Evolutionary conservation across 2,797 vertebrate genomes (phyloP).

Genomic region (Valencia hispanica): DNA sequence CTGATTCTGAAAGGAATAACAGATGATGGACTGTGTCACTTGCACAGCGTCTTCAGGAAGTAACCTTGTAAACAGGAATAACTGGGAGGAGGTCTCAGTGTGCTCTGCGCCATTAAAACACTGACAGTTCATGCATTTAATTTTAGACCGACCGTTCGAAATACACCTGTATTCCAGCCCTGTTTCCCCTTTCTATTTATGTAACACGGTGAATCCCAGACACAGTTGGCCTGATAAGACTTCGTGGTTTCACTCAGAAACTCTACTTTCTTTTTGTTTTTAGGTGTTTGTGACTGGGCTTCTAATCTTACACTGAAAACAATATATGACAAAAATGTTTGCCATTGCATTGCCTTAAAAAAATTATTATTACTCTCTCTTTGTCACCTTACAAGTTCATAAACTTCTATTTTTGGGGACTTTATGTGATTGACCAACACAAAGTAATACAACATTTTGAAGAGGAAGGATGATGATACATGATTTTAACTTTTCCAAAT

Average conservation of each 20-base stretch:
- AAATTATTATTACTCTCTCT: background rate
- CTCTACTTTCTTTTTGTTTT: background rate
- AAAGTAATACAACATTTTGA: background rate
- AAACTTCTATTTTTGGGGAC: background rate
- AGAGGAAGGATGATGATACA: background rate
- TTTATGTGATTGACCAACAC: background rate
- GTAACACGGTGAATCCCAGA: conserved; percentile 15
- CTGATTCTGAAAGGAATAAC: conserved; percentile 62
- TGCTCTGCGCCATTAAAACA: conserved; percentile 42
- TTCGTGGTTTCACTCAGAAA: background rate
- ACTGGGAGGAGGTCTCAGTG: conserved; percentile 55
- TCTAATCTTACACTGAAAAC: background rate
- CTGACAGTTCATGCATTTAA: conserved; percentile 27
- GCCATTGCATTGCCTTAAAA: too few relatives aligned
- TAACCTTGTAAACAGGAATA: conserved; percentile 79
- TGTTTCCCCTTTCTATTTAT: conserved; percentile 46
- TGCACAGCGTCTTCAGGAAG: conserved; percentile 72
- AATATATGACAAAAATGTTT: background rate
- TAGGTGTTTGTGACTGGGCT: background rate
- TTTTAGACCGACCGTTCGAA: conserved; percentile 54
- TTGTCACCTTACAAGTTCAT: background rate
- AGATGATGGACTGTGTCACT: conserved; percentile 68
- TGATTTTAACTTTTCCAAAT: background rate
- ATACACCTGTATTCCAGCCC: conserved; percentile 57
- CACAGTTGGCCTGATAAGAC: background rate